Conservation (phyloP, 2,888 invertebrate genomes). For the Drosophila maculinotata region DNA sequence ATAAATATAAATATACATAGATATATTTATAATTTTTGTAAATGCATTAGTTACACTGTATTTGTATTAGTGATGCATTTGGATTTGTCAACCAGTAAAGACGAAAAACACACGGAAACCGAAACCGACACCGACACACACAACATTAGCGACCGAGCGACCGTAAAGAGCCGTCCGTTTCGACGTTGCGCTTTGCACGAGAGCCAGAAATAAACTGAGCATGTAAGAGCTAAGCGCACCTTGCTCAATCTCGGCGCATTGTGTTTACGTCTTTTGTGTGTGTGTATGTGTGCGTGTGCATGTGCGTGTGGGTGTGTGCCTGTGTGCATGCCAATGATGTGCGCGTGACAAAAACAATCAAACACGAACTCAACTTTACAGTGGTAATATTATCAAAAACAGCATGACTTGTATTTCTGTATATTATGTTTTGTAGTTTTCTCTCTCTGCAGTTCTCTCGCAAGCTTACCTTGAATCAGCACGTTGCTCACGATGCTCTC, state of each 20-base stretch:
- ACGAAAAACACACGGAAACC: slow-evolving; percentile 52
- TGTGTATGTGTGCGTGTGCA: slow-evolving; percentile 9
- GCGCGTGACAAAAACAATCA: slow-evolving; percentile 59
- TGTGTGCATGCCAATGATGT: slow-evolving; percentile 55
- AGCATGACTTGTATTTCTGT: background rate
- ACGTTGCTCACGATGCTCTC: slow-evolving; percentile 26
- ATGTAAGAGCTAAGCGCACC: slow-evolving; percentile 78
- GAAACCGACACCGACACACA: slow-evolving; percentile 56
- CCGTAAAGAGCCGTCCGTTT: slow-evolving; percentile 65
- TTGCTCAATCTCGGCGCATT: slow-evolving; percentile 73
- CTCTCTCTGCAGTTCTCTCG: background rate
- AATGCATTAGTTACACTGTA: slow-evolving; percentile 55
- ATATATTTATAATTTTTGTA: slow-evolving; percentile 32
- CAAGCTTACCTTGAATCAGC: background rate
- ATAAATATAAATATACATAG: slow-evolving; percentile 24
- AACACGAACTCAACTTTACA: slow-evolving; percentile 19
- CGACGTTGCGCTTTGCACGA: slow-evolving; percentile 81
- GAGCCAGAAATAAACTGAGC: slow-evolving; percentile 82
- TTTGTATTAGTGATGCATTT: slow-evolving; percentile 47
- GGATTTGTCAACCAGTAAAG: slow-evolving; percentile 54
- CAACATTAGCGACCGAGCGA: slow-evolving; percentile 53
- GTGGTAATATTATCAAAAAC: background rate
- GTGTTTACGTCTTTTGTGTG: slow-evolving; percentile 45
- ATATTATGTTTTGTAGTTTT: background rate
- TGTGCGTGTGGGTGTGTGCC: slow-evolving; percentile 47